Conservation (phyloP, 2,797 vertebrate species). For the Bucorvus abyssinicus region DNA sequence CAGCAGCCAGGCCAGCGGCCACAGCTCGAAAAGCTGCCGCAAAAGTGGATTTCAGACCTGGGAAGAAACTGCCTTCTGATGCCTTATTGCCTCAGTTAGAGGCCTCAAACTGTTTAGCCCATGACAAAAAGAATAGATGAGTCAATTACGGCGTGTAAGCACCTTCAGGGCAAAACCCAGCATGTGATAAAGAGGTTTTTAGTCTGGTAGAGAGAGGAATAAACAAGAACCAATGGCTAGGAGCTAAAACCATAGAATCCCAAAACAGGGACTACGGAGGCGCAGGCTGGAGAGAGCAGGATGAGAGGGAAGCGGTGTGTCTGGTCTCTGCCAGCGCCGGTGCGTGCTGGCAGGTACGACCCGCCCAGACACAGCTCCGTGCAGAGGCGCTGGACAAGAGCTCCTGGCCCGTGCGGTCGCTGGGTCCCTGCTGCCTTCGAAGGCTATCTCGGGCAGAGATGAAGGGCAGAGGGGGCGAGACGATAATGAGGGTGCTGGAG, state of each 20-base stretch:
- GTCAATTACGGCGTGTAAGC: background rate
- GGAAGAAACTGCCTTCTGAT: background rate
- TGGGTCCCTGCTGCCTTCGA: background rate
- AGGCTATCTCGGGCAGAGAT: background rate
- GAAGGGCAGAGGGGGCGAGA: background rate
- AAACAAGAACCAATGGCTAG: background rate
- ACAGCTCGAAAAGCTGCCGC: background rate
- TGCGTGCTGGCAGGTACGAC: rapidly evolving
- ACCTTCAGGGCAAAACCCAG: slow-evolving; percentile 18
- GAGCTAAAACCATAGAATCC: background rate
- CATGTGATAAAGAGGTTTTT: background rate
- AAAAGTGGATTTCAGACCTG: background rate
- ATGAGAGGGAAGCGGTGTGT: rapidly evolving
- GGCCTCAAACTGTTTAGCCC: background rate
- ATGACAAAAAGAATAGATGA: background rate
- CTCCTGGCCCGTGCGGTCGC: rapidly evolving
- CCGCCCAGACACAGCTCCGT: background rate
- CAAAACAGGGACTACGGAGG: background rate
- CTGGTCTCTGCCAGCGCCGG: rapidly evolving
- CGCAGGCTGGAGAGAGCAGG: background rate
- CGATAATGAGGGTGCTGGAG: background rate
- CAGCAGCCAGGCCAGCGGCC: background rate
- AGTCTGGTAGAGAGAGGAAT: background rate
- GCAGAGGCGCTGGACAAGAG: background rate
- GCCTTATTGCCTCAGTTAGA: background rate